phyloP scores from a whole-genome alignment of 2,113 vertebrate genomes.

The Sarotherodon lohbergeri region DNA sequence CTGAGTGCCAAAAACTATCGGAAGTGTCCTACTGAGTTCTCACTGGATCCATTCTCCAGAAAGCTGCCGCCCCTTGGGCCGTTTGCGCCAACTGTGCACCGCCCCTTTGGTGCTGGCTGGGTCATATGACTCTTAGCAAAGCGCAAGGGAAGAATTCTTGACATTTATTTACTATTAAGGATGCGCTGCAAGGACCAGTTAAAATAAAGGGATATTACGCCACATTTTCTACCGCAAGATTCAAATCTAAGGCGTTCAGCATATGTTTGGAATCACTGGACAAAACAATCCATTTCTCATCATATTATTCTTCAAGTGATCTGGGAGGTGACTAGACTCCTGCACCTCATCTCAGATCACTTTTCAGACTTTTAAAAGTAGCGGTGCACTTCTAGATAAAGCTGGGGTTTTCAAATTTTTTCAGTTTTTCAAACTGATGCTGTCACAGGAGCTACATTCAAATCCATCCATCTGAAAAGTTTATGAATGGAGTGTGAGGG shows the following conservation, averaged over 20 bases:
- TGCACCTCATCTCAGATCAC: background rate
- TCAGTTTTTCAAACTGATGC: background rate
- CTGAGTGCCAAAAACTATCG: background rate
- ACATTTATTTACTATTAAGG: background rate
- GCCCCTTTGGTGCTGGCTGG: background rate
- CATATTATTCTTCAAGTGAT: background rate
- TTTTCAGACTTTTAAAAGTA: background rate
- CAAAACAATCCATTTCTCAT: background rate
- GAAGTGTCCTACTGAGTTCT: background rate
- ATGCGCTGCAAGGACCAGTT: background rate
- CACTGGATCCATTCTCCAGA: background rate
- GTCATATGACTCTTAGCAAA: slow-evolving; percentile 44
- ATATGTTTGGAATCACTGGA: background rate
- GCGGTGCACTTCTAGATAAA: background rate
- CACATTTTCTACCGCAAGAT: background rate
- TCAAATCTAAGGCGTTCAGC: background rate
- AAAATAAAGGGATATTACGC: background rate
- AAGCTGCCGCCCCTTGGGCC: slow-evolving; percentile 13
- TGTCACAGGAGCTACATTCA: background rate
- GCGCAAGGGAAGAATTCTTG: background rate
- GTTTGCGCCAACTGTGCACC: background rate
- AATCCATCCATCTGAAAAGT: background rate
- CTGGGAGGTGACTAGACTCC: background rate
- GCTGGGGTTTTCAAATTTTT: background rate
- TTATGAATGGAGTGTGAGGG: rapidly evolving